Evolutionary conservation across 2,888 invertebrate species (phyloP).

Genomic region (Cetonia aurata): DNA sequence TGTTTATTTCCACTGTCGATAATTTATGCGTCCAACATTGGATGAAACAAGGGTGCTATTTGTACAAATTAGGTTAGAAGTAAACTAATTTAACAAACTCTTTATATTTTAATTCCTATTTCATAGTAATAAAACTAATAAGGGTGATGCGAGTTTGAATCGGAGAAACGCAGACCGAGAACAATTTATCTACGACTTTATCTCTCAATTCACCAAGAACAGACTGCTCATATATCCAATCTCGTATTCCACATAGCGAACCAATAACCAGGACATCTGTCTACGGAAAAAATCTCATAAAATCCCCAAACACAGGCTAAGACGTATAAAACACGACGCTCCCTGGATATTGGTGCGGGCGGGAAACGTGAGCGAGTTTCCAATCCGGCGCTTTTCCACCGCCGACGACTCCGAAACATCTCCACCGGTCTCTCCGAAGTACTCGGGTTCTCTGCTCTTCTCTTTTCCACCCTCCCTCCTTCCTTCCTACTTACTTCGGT

Average conservation of each 20-base stretch:
- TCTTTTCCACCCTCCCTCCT: constrained; percentile 12
- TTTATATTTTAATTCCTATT: constrained; percentile 12
- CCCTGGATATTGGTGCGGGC: constrained; percentile 58
- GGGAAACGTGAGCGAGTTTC: constrained; percentile 63
- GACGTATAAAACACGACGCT: constrained; percentile 60
- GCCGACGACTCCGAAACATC: constrained; percentile 20
- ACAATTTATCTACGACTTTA: constrained; percentile 44
- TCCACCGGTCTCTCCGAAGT: constrained; percentile 48
- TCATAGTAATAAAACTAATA: constrained; percentile 19
- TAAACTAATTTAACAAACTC: no score
- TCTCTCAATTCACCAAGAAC: constrained; percentile 43
- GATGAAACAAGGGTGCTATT: no score
- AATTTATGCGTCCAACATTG: no score
- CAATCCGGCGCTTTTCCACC: constrained; percentile 60
- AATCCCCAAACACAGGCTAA: constrained; percentile 59
- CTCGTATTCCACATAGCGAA: constrained; percentile 62
- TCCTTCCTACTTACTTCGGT: constrained; percentile 26
- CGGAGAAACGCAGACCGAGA: constrained; percentile 17
- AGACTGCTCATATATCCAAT: constrained; percentile 55
- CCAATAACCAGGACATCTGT: constrained; percentile 63
- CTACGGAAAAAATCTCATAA: constrained; percentile 63
- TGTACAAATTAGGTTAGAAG: no score
- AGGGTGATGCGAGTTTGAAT: constrained; percentile 12
- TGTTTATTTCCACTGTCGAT: no score
- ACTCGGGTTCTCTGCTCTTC: constrained; percentile 30